Evolutionary conservation across 2,113 vertebrate genomes (phyloP).

Genomic region (Balaenoptera acutorostrata): DNA sequence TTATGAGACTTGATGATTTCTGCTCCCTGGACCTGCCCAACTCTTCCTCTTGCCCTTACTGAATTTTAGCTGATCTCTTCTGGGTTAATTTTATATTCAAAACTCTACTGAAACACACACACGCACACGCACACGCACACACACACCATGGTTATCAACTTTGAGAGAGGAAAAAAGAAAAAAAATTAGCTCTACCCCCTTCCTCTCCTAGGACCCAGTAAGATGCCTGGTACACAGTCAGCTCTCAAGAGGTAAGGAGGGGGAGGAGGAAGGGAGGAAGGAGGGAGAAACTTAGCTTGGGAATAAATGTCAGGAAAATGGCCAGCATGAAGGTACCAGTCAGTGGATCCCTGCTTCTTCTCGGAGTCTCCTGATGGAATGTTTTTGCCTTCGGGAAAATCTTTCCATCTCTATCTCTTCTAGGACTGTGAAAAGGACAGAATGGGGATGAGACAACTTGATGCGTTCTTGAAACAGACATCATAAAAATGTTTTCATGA

Average conservation of each 20-base stretch:
- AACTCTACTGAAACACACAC: background rate
- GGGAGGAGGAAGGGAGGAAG: background rate
- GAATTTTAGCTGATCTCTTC: background rate
- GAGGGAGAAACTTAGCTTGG: background rate
- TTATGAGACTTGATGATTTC: background rate
- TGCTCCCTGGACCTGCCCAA: background rate
- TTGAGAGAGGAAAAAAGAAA: background rate
- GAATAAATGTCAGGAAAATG: background rate
- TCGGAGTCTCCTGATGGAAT: background rate
- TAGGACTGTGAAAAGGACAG: background rate
- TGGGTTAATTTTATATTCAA: background rate
- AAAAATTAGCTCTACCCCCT: background rate
- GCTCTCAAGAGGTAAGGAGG: background rate
- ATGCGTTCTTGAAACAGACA: background rate
- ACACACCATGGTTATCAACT: background rate
- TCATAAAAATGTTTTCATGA: background rate
- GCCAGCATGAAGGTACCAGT: background rate
- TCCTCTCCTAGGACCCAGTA: background rate
- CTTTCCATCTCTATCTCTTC: background rate
- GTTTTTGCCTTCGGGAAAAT: background rate
- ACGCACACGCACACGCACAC: accelerated
- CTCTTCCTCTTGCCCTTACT: background rate
- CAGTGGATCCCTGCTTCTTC: background rate
- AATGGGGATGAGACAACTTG: background rate
- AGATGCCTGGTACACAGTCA: no score